A percentile compares a stretch with the other conserved stretches of the same genome.
These are phyloP conservation scores for Argentina silus DNA, from an alignment of 2,797 vertebrate species.

Conservation along the genomic window DNA sequence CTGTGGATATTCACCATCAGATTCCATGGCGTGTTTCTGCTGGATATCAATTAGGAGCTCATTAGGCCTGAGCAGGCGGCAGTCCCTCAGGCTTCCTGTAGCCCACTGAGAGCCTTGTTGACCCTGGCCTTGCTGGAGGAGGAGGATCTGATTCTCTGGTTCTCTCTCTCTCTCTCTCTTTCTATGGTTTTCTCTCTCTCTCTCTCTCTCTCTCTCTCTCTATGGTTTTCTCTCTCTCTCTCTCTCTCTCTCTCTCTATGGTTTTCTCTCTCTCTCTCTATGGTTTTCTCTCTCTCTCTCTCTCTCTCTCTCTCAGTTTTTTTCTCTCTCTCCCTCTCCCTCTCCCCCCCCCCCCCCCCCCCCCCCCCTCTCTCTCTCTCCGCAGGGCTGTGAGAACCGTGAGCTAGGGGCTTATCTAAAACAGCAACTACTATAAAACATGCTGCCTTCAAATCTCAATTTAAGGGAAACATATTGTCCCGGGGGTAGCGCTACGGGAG, in stretches of 20 bases:
- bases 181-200: not conserved
- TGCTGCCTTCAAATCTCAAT: conserved; percentile 18
- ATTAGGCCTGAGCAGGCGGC: conserved; percentile 59
- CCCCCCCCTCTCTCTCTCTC: not conserved
- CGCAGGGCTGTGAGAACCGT: too few relatives aligned
- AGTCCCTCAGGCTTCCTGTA: conserved; percentile 60
- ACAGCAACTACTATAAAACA: conserved; percentile 9
- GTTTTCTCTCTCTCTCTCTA: too few relatives aligned
- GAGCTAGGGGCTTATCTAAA: too few relatives aligned
- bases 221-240: not conserved
- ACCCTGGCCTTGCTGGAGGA: conserved; percentile 59
- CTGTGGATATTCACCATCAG: conserved; percentile 55
- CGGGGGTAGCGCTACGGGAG: not conserved
- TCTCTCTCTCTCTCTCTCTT: too few relatives aligned
- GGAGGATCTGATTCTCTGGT: not conserved
- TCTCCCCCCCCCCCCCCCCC: not conserved
- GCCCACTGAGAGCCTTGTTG: conserved; percentile 58
- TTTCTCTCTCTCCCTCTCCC: not conserved
- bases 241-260: not conserved
- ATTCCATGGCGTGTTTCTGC: conserved; percentile 61
- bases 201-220: too few relatives aligned
- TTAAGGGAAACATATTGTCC: conserved; percentile 1
- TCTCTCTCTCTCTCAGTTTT: too few relatives aligned
- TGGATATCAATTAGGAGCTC: conserved; percentile 76
- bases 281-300: too few relatives aligned